A percentile compares a stretch with the other conserved stretches of the same genome.
phyloP scores from a whole-genome alignment of 2,888 invertebrate genomes.

The Ophioninae sp. region DNA sequence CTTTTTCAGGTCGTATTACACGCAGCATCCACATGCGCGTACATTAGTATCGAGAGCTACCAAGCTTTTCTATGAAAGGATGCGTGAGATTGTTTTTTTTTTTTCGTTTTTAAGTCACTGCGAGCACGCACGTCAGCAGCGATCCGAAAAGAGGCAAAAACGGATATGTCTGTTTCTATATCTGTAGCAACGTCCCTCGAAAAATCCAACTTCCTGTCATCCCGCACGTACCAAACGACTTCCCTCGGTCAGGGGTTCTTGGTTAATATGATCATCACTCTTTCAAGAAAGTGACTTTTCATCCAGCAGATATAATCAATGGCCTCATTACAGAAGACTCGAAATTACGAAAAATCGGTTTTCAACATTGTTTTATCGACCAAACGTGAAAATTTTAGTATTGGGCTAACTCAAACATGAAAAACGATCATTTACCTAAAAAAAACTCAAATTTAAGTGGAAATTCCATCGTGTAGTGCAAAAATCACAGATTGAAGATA shows the following conservation, averaged over 20 bases:
- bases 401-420: too few species aligned
- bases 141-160: conserved; percentile 48
- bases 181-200: too few species aligned
- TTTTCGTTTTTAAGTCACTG: conserved; percentile 8
- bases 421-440: too few species aligned
- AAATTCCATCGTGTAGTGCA: too few species aligned
- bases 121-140: conserved; percentile 48
- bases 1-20: background rate
- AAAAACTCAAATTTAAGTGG: too few species aligned
- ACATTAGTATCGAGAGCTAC: conserved; percentile 54
- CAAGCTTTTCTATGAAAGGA: conserved; percentile 54
- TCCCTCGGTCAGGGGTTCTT: conserved; percentile 38
- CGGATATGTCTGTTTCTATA: background rate
- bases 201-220: too few species aligned
- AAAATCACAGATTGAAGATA: too few species aligned
- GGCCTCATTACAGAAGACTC: background rate
- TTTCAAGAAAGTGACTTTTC: background rate
- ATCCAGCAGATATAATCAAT: background rate
- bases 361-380: too few species aligned
- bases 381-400: too few species aligned
- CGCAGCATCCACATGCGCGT: conserved; percentile 47
- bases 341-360: background rate
- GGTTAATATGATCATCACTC: conserved; percentile 1
- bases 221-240: conserved; percentile 12
- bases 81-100: conserved; percentile 49